Evolutionary conservation across 2,888 invertebrate genomes (phyloP), one percentile per base, ranked within the genome.

Genomic region (Plusia festucae): DNA sequence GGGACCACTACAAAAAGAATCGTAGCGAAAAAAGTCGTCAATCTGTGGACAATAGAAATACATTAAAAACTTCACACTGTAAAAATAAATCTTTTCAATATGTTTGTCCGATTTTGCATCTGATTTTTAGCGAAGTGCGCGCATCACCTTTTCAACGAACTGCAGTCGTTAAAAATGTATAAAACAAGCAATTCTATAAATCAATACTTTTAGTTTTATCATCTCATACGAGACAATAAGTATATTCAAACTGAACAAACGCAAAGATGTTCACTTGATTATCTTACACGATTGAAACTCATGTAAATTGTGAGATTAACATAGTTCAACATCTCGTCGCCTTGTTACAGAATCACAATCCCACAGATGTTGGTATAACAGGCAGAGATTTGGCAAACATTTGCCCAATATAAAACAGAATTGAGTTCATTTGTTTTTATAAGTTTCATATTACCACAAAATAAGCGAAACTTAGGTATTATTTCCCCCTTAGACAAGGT

Each of bases 291-390:
- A 70, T 73, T 61, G 56, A 53, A 61, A 74, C 73, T 72, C 59
- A 69, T 62, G 62, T 53, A 65, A 70, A 70, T 65, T 53, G 18
- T 20, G 34, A 55, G 70, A 73, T 77, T 79, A 73, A 54, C 75
- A 79, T 69, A 79, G 66, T 65, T 64, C 71, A 73, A 75, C 68
- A 69, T 56, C 49, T 59, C 57, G 66, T 75, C 70, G 68, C 55
- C 34, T 59, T 58, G 68, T 78, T 75, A 68, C 56, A 24, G 49
- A 73, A 71, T 75, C 78, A 68, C 49, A 53, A 51, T 53, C 56
- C 46, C 44, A 18, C 32, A 64, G 58, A 44, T 18, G 27, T 56
- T 18, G 34, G 30, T 30, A 3, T 24, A 44, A 27, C 24, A 18
- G 24, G 8, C 44, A 44, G 13, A 30, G 34, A 55, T 62, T 60